Base-by-base conservation (phyloP, 2,888 invertebrate species). In the Ochropleura plecta region DNA sequence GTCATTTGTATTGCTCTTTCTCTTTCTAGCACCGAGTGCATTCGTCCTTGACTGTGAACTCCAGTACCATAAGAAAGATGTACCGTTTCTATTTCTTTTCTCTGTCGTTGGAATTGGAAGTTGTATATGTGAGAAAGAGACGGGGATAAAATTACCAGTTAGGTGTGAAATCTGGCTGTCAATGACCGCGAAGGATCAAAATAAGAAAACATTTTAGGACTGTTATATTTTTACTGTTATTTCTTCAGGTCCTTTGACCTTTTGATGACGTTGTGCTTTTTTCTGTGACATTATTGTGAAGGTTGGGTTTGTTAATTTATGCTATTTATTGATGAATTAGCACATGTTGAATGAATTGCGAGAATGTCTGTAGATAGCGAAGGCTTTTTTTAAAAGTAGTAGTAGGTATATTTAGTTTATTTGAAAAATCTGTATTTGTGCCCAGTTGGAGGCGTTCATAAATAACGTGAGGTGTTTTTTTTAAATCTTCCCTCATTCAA, bases 181-280 rank as follows among this genome's bases (percentile, higher is more conserved):
- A 96, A 93, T 95, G 96, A 96, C 96, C 96, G 93, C 78, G 88
- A 91, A 94, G 95, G 95, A 95, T 93, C 90, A 93, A 94, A 94
- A 92, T 91, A 93, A 92, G 91, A 92, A 91, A 91, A 90, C 83
- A 88, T 88, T 82, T 86, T 81, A 81, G 83, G 86, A 91, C 92
- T 88, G 92, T 92, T 93, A 91, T 90, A 77, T 90, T 91, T 86
- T 91, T 92, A 92, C 93, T 87, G 93, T 94, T 93, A 93, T 82
- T 59, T 88, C 44, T 59, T 88, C 44, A 84, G 67, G 90, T 94
- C 94, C 94, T 94, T 92, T 91, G 91, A 93, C 91, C 92, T 84
- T 73, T 76, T 83, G 64, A 53, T 82, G 74, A 73, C 51, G 72
- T 78, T 60, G 60, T 73, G 20, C 2, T 30, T 65, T 71, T 73